Conservation (phyloP, 2,113 vertebrate genomes). For the Sakesphorus luctuosus region DNA sequence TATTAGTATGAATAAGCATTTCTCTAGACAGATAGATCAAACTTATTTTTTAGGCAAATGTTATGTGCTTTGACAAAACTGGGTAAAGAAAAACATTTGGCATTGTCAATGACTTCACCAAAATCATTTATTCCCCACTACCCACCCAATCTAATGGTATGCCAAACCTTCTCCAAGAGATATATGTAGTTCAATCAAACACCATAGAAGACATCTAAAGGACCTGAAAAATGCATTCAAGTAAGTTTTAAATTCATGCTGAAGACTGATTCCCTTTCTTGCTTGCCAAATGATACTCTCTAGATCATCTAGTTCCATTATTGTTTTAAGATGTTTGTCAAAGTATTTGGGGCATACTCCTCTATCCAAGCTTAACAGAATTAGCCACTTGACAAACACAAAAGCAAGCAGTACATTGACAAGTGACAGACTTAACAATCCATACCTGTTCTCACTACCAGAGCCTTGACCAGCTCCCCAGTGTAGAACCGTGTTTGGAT, state of each 20-base stretch:
- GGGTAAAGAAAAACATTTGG: background rate
- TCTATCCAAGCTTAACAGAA: background rate
- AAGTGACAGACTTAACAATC: background rate
- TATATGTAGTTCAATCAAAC: background rate
- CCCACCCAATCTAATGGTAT: rapidly evolving
- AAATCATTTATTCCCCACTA: background rate
- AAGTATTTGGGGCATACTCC: background rate
- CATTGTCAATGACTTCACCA: background rate
- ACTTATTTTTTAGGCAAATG: background rate
- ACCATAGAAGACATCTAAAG: background rate
- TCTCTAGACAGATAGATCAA: background rate
- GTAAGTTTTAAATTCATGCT: background rate
- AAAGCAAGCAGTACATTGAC: background rate
- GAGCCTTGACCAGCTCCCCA: constrained; percentile 92
- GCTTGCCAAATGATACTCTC: background rate
- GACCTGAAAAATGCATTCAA: background rate
- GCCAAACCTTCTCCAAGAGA: background rate
- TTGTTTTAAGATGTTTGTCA: background rate
- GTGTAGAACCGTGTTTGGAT: constrained; percentile 98
- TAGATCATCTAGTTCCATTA: background rate
- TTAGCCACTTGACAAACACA: background rate
- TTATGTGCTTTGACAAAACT: background rate
- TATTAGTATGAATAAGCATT: background rate
- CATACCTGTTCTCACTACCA: constrained; percentile 93
- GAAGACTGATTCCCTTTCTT: background rate